Conservation (phyloP, 2,113 vertebrate species). For the Clarias macrocephalus region DNA sequence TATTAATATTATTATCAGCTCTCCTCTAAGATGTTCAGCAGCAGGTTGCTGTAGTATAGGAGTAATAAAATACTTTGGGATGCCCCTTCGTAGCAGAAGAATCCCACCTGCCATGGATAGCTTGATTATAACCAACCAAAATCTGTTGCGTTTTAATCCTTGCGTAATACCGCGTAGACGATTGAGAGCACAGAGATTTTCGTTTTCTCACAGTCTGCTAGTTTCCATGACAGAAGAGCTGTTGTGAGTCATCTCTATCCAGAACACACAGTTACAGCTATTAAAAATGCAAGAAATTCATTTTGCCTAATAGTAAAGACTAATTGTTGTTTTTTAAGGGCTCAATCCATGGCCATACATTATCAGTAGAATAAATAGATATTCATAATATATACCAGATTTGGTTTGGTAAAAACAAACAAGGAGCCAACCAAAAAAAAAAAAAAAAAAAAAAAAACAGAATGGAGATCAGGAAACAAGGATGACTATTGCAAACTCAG, state of each 20-base stretch:
- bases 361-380: background rate
- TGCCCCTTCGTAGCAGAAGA: background rate
- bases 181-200: background rate
- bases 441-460: background rate
- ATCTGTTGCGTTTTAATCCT: background rate
- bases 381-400: background rate
- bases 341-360: background rate
- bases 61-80: background rate
- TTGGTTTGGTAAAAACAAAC: background rate
- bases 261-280: slow-evolving; percentile 14
- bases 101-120: background rate
- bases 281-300: background rate
- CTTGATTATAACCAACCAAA: too few species aligned
- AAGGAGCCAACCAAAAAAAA: background rate
- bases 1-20: background rate
- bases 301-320: background rate
- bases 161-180: background rate
- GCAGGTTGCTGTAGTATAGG: background rate
- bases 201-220: background rate
- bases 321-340: background rate
- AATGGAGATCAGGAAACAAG: background rate
- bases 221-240: background rate
- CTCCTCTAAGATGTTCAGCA: background rate
- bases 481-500: background rate
- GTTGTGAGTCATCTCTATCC: slow-evolving; percentile 9